Evolutionary conservation across 2,113 vertebrate genomes (phyloP).

Genomic region (Apaloderma vittatum): DNA sequence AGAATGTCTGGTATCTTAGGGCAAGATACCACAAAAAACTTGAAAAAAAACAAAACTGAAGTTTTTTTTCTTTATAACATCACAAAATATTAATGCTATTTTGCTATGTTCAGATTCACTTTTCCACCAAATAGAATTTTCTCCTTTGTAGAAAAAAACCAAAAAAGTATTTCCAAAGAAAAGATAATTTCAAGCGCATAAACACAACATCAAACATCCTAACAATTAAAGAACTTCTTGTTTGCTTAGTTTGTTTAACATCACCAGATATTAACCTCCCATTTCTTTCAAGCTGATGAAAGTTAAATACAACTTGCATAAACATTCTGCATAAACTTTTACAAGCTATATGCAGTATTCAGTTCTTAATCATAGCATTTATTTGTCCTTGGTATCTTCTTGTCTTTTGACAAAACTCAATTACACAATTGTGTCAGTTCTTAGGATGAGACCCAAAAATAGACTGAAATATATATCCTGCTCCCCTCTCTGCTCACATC

Average conservation of each 20-base stretch:
- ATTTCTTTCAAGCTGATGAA: not conserved
- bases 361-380: slow-evolving; percentile 45
- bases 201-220: not conserved
- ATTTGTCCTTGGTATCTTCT: not conserved
- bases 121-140: not conserved
- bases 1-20: not conserved
- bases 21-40: not conserved
- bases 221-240: not conserved
- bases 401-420: slow-evolving; percentile 17
- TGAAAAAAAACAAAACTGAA: not conserved
- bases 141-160: not conserved
- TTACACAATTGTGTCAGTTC: not conserved
- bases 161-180: not conserved
- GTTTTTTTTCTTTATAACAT: not conserved
- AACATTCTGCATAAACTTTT: slow-evolving; percentile 15
- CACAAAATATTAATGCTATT: not conserved
- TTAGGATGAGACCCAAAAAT: not conserved
- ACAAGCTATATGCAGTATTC: not conserved
- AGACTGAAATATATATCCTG: not conserved
- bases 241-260: not conserved
- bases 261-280: not conserved
- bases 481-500: not conserved
- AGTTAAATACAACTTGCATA: not conserved
- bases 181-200: not conserved
- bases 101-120: not conserved